Evolutionary conservation across 2,113 vertebrate genomes (phyloP), one percentile per base, ranked within the genome.

Genomic region (Syngnathoides biaculeatus): DNA sequence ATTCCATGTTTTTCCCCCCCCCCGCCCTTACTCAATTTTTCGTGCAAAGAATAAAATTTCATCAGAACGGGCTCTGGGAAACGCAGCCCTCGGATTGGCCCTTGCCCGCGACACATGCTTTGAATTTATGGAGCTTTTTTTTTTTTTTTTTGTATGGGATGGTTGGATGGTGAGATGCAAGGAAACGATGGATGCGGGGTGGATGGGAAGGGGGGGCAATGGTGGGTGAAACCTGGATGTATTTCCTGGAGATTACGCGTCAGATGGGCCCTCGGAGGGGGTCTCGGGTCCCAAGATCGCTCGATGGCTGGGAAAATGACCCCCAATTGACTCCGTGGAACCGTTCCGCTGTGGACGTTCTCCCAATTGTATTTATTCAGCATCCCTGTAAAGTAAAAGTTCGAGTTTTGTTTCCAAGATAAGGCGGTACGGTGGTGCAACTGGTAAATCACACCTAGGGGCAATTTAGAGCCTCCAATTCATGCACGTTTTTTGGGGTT

Each of bases 191-290:
- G 63, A 72, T 71, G 66, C 40, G 35, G 19, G 68, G 73, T 53
- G 62, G 75, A 61, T 57, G 68, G 2, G 1, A 43, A 24, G 40
- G 59, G 60, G 60, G 66, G 60, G 66, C 62, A 8, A 5, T 42
- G 26, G 53, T 68, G 69, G 67, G 63, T 67, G 75, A 77, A 84
- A 91, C 87, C 89, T 89, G 88, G 68, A 61, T 86, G 89, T 89
- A 90, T 91, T 92, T 91, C 89, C 89, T 91, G 89, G 58, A 89
- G 90, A 91, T 92, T 91, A 91, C 82, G 69, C 67, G 12, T 88
- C 81, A 89, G 88, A 91, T 87, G 83, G 84, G 83, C 85, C 86
- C 87, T 90, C 81, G 78, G 84, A 88, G 88, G 90, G 89, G 89
- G 90, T 91, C 90, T 85, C 53, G 74, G 79, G 83, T 84, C 80